Base-by-base conservation (phyloP, 2,888 invertebrate genomes). In the Machimus rusticus region DNA sequence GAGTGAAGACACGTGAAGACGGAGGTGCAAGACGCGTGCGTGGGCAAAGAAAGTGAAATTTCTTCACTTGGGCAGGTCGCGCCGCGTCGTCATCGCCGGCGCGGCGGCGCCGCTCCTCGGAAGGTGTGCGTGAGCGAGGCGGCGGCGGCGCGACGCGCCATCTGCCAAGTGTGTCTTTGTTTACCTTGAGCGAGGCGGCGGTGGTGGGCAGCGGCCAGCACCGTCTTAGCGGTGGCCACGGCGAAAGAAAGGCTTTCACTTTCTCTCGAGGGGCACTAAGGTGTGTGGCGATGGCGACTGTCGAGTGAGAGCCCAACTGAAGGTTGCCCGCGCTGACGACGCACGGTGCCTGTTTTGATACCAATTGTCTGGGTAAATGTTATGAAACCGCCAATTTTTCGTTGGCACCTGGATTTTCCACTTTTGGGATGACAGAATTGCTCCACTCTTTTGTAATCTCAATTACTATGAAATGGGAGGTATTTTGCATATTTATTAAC, bases 221-320 rank as follows among this genome's bases (percentile, higher is more conserved):
- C 81, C 14, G 16, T 43, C 43, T 43, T 8, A 1, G 12, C 12
- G 6, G 23, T 43, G 43, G 5, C 14, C 74, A 28, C 51, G 81
- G 84, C 55, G 88, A 88, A 88, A 88, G 88, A 88, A 88, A 88
- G 85, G 57, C 81, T 88, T 88, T 88, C 87, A 88, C 88, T 86
- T 86, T 86, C 77, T 74, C 86, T 77, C 34, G 28, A 51, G 14
- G 34, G 16, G 46, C 23, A 37, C 9, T 34, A 51, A 31, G 23
- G 28, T 16, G 81, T 8, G 39, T 46, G 66, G 16, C 81, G 51
- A 31, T 46, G 66, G 16, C 81, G 51, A 31, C 46, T 55, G 66
- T 37, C 55, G 31, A 31, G 81, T 55, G 81, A 81, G 81, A 81
- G 81, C 81, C 46, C 31, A 51, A 16, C 16, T 55, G 81, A 81